Conservation (phyloP, 2,888 invertebrate genomes). For the Odiellus spinosus region DNA sequence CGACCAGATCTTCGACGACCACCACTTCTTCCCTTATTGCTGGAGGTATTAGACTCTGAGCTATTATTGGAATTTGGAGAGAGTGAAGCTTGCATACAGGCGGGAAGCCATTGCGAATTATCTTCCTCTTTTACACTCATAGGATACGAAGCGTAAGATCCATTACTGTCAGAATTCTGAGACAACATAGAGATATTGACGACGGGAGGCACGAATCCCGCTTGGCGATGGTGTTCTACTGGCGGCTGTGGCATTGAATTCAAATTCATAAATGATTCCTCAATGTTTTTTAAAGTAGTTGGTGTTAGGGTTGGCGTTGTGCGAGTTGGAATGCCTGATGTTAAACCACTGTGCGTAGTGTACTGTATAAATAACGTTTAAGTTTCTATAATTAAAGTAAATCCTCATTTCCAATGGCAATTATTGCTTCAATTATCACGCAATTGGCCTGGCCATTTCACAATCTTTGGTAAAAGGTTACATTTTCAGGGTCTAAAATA, state of each 20-base stretch:
- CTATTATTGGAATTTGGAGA: conserved; percentile 3
- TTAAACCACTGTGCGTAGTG: not conserved
- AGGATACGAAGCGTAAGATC: not conserved
- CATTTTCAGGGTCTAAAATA: too few relatives aligned
- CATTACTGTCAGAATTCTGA: not conserved
- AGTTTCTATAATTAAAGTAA: too few relatives aligned
- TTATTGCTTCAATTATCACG: too few relatives aligned
- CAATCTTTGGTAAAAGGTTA: too few relatives aligned
- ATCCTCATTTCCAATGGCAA: too few relatives aligned
- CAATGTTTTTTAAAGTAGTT: conserved; percentile 74
- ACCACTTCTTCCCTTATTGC: conserved; percentile 11
- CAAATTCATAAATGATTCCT: conserved; percentile 69
- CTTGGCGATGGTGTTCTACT: conserved; percentile 54
- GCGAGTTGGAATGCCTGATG: conserved; percentile 46
- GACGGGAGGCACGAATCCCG: conserved; percentile 76
- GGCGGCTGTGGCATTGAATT: conserved; percentile 44
- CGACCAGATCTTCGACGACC: conserved; percentile 66
- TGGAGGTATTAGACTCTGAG: conserved; percentile 1
- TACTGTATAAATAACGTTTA: not conserved
- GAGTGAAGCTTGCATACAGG: conserved; percentile 12
- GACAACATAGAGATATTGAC: conserved; percentile 21
- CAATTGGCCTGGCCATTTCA: too few relatives aligned
- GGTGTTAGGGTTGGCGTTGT: conserved; percentile 89
- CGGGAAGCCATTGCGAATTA: conserved; percentile 4
- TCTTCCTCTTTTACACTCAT: conserved; percentile 11